These are phyloP conservation scores for Serranus cabrilla DNA, from an alignment of 2,797 vertebrate genomes.

Conservation along the genomic window DNA sequence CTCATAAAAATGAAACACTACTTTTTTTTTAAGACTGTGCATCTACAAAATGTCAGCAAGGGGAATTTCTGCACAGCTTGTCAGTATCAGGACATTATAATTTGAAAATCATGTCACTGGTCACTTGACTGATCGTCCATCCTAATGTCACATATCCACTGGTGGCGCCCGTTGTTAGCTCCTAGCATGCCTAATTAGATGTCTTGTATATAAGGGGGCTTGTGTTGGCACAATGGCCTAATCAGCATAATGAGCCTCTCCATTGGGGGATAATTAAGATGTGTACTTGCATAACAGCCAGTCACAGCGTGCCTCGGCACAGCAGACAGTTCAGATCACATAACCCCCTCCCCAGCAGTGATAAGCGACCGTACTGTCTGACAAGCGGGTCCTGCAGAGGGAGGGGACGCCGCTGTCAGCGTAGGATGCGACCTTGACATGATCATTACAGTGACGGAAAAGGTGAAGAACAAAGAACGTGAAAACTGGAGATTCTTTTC, in stretches of 20 bases:
- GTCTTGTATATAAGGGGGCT: conserved; percentile 71
- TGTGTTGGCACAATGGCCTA: conserved; percentile 78
- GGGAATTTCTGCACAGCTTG: conserved; percentile 35
- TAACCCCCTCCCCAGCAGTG: conserved; percentile 38
- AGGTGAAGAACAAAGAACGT: conserved; percentile 17
- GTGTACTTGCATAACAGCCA: conserved; percentile 73
- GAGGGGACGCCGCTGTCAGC: conserved; percentile 10
- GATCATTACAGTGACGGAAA: conserved; percentile 47
- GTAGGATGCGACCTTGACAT: conserved; percentile 62
- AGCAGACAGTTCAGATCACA: conserved; percentile 64
- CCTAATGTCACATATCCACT: conserved; percentile 67
- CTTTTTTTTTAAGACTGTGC: not conserved
- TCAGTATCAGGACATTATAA: conserved; percentile 55
- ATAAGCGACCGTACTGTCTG: conserved; percentile 51
- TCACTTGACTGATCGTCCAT: conserved; percentile 57
- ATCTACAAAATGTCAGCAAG: conserved; percentile 22
- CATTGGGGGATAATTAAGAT: conserved; percentile 82
- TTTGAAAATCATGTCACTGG: conserved; percentile 49
- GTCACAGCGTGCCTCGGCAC: conserved; percentile 56
- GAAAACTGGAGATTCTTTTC: conserved; percentile 17
- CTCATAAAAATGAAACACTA: not conserved
- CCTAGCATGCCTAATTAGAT: conserved; percentile 81
- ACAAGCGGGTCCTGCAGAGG: conserved; percentile 38
- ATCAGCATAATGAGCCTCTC: conserved; percentile 82
- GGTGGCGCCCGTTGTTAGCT: conserved; percentile 65